Percentiles rank a stretch among this genome's conserved stretches.
Conservation (phyloP, 2,113 vertebrate species). For the Mirza zaza region DNA sequence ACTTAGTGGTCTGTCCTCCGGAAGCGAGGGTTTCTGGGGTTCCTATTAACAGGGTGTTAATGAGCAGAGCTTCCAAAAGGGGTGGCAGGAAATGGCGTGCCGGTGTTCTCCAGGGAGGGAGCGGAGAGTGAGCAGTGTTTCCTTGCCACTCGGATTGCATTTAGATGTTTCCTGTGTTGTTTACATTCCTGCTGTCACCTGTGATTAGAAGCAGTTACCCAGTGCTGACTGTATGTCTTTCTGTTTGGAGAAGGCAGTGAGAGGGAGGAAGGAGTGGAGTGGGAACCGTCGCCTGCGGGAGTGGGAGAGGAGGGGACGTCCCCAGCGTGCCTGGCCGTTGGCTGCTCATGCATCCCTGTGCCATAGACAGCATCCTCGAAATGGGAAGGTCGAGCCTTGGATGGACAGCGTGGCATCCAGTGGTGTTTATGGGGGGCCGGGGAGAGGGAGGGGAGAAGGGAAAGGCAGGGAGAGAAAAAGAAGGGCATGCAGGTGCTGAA, state of each 20-base stretch:
- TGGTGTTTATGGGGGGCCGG: neutral
- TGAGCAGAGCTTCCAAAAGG: neutral
- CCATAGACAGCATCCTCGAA: neutral
- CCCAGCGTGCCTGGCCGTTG: neutral
- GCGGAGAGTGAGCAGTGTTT: neutral
- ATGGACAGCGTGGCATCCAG: neutral
- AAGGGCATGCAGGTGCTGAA: neutral
- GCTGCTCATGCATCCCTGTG: neutral
- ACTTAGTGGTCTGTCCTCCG: neutral
- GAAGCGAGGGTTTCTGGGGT: neutral
- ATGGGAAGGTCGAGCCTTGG: neutral
- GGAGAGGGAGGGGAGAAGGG: neutral
- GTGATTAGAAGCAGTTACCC: slow-evolving; percentile 72
- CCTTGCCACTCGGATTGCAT: slow-evolving; percentile 41
- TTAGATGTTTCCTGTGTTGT: slow-evolving; percentile 64
- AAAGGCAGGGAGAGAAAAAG: neutral
- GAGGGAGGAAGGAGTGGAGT: neutral
- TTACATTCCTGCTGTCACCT: slow-evolving; percentile 74
- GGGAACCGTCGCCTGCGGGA: rapidly evolving
- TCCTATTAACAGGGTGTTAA: neutral
- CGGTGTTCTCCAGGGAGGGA: neutral
- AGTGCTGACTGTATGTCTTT: neutral
- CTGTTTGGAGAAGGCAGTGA: slow-evolving; percentile 29
- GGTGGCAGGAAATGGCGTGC: neutral
- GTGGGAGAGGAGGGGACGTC: neutral